Percentiles rank a stretch among this genome's conserved stretches.
These are phyloP conservation scores for Apostichopus japonicus DNA, from an alignment of 35 echinoderm and acorn worm species.

Conservation along the genomic window DNA sequence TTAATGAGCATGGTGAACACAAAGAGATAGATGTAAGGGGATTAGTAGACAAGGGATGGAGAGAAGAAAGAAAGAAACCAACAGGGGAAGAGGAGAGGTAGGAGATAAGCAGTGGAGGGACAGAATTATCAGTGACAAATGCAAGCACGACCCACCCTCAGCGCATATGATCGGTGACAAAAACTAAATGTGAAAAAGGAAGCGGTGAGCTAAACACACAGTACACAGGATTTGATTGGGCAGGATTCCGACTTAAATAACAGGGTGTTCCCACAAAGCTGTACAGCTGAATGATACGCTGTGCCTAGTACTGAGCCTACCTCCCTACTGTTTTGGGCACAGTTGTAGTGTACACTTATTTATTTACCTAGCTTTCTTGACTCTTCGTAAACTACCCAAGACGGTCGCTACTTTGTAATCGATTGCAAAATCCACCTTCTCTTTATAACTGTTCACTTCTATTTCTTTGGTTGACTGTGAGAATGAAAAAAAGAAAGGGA, in stretches of 20 bases:
- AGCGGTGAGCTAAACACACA: no score
- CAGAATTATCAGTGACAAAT: no score
- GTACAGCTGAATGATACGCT: neutral
- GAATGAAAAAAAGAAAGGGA: constrained; percentile 16
- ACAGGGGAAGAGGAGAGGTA: no score
- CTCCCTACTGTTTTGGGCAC: neutral
- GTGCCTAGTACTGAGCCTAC: neutral
- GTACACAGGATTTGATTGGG: no score
- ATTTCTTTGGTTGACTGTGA: constrained; percentile 29
- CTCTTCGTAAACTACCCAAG: constrained; percentile 25
- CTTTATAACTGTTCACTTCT: constrained; percentile 37
- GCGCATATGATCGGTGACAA: no score
- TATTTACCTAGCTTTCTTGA: constrained; percentile 47
- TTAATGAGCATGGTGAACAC: no score
- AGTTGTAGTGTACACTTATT: neutral
- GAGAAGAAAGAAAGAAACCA: no score
- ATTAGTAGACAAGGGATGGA: no score
- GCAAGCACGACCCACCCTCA: no score
- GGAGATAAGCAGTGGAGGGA: no score
- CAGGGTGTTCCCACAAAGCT: constrained; percentile 9
- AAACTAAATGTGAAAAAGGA: no score
- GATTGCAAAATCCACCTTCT: constrained; percentile 35
- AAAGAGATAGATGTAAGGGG: no score
- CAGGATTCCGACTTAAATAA: neutral
- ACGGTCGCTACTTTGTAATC: constrained; percentile 11